Conservation (phyloP, 2,113 vertebrate genomes). For the Potamarius usumacintae region DNA sequence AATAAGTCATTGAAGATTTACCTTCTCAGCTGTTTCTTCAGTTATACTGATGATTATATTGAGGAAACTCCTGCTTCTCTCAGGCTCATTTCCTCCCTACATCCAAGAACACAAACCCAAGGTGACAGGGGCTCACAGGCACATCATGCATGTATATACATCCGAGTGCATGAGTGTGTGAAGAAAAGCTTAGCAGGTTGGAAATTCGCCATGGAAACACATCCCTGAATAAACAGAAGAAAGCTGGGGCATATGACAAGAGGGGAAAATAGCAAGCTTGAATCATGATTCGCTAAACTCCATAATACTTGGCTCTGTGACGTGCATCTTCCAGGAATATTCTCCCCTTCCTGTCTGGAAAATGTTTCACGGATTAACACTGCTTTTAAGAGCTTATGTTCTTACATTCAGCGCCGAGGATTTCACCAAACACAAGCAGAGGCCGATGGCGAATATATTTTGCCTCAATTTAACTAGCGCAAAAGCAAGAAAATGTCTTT, state of each 20-base stretch:
- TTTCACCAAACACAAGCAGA: background rate
- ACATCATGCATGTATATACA: conserved; percentile 2
- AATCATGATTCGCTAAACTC: background rate
- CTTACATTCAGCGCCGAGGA: conserved; percentile 7
- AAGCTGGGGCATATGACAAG: conserved; percentile 5
- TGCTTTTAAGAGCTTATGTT: conserved; percentile 36
- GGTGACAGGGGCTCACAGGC: conserved; percentile 32
- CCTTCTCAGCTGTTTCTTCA: background rate
- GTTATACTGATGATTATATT: background rate
- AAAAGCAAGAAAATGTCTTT: background rate
- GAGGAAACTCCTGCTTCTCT: background rate
- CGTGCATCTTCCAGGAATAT: conserved; percentile 24
- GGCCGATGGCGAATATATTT: background rate
- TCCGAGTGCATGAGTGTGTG: conserved; percentile 8
- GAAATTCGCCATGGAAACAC: conserved; percentile 41
- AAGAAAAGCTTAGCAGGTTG: conserved; percentile 15
- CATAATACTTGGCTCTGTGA: conserved; percentile 14
- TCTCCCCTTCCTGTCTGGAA: conserved; percentile 9
- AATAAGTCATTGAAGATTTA: background rate
- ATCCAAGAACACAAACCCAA: conserved; percentile 38
- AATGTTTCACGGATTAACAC: conserved; percentile 18
- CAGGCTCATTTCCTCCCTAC: conserved; percentile 14
- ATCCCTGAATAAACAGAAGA: conserved; percentile 22
- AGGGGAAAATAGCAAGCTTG: conserved; percentile 3
- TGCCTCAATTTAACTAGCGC: background rate